Base-by-base conservation (phyloP, 2,113 vertebrate genomes). In the Budorcas taxicolor region DNA sequence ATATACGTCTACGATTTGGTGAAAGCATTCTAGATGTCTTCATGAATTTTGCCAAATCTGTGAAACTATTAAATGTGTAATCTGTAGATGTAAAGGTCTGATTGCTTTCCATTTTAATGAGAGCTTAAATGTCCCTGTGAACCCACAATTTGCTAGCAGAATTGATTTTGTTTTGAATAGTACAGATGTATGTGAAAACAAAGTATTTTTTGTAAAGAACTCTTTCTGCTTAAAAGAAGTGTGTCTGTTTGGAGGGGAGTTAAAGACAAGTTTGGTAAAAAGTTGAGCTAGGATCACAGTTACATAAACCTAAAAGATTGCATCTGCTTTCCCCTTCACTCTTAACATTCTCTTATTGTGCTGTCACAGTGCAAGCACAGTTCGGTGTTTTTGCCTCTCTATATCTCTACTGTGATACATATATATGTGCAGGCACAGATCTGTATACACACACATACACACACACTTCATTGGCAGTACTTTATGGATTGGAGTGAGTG, bases 141-240 rank as follows among this genome's bases (percentile, higher is more conserved):
- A 98, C 98, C 98, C 99, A 99, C 98, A 99, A 98, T 99, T 99
- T 99, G 98, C 98, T 98, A 99, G 99, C 98, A 98, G 99, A 99
- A 98, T 98, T 98, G 97, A 97, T 98, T 99, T 97, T 98, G 98
- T 99, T 99, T 98, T 98, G 98, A 98, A 80, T 98, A 98, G 98
- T 98, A 98, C 33, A 96, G 98, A 98, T 98, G 95, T 98, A 96
- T 96, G 96, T 97, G 98, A 98, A 98, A 90, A 87, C 98, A 98
- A 97, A 98, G 97, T 97, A 94, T 98, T 98, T 98, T 98, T 95
- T 90, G 87, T 98, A 91, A 97, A 85, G 86, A 98, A 90, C 95
- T 98, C 97, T 98, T 98, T 98, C 82, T 95, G 98, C 97, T 97
- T 98, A 97, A 96, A 98, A 97, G 98, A 98, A 98, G 90, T 97